Conservation (phyloP, 2,888 invertebrate species). For the Hirtodrosophila duncani region DNA sequence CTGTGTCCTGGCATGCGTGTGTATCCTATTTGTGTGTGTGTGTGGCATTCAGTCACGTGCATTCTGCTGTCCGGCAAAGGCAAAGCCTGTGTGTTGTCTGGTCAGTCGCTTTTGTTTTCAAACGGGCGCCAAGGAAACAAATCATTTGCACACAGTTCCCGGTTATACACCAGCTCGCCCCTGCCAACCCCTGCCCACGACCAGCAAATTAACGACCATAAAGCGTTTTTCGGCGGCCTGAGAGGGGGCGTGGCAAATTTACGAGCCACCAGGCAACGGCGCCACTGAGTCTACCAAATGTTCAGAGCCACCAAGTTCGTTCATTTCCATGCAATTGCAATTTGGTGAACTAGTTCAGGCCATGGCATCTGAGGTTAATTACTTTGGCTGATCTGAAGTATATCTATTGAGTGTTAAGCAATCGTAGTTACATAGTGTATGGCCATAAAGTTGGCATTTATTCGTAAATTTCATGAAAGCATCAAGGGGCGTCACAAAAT, state of each 20-base stretch:
- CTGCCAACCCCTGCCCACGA: conserved; percentile 3
- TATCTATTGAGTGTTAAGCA: no score
- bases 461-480: no score
- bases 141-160: conserved; percentile 69
- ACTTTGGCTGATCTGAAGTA: no score
- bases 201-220: conserved; percentile 69
- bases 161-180: background rate
- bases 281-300: conserved; percentile 1
- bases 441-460: no score
- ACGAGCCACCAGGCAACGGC: conserved; percentile 41
- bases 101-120: conserved; percentile 66
- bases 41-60: conserved; percentile 65
- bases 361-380: no score
- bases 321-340: no score
- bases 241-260: conserved; percentile 39
- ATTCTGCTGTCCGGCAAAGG: conserved; percentile 4
- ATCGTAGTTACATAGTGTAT: no score
- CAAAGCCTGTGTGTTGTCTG: conserved; percentile 34
- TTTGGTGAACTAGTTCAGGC: no score
- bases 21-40: no score
- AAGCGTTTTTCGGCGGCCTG: conserved; percentile 55
- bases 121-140: conserved; percentile 73
- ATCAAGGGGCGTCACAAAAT: no score
- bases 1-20: conserved; percentile 32
- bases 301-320: no score